Conservation (phyloP, 1,140 invertebrate genomes). For the Aethina tumida region DNA sequence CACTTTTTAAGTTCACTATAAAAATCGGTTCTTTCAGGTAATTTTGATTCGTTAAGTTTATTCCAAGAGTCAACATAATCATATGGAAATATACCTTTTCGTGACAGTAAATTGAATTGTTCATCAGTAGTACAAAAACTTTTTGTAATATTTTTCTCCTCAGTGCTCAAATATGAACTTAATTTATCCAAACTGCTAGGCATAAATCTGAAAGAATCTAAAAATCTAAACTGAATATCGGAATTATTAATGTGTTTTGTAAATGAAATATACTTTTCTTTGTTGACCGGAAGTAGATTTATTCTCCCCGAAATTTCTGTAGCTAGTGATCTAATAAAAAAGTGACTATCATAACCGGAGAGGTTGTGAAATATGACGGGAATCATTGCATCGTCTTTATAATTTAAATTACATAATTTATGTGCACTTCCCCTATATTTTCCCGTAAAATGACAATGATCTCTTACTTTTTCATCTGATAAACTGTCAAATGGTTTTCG, state of each 20-base stretch:
- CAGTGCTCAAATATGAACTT: slow-evolving; percentile 7
- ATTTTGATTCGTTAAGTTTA: slow-evolving; percentile 26
- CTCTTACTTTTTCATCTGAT: slow-evolving; percentile 19
- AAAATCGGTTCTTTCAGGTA: slow-evolving; percentile 30
- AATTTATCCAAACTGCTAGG: slow-evolving; percentile 14
- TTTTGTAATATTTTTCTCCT: neutral
- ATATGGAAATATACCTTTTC: slow-evolving; percentile 28
- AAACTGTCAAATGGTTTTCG: slow-evolving; percentile 15
- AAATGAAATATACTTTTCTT: slow-evolving; percentile 20
- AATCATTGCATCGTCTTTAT: slow-evolving; percentile 21
- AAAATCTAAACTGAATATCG: slow-evolving; percentile 14
- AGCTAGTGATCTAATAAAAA: slow-evolving; percentile 14
- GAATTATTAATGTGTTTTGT: slow-evolving; percentile 9
- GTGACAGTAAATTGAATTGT: slow-evolving; percentile 21
- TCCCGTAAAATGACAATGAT: slow-evolving; percentile 33
- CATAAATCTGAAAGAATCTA: slow-evolving; percentile 21
- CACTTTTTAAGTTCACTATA: slow-evolving; percentile 27
- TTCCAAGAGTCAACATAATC: slow-evolving; percentile 25
- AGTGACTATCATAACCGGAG: slow-evolving; percentile 16
- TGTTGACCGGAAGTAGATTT: slow-evolving; percentile 16
- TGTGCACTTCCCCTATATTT: slow-evolving; percentile 32
- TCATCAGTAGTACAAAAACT: slow-evolving; percentile 2
- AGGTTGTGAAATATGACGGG: slow-evolving; percentile 24
- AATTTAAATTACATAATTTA: slow-evolving; percentile 33
- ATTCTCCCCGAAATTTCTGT: slow-evolving; percentile 9